Evolutionary conservation across 2,888 invertebrate species (phyloP).

Genomic region (Oligia fasciuncula): DNA sequence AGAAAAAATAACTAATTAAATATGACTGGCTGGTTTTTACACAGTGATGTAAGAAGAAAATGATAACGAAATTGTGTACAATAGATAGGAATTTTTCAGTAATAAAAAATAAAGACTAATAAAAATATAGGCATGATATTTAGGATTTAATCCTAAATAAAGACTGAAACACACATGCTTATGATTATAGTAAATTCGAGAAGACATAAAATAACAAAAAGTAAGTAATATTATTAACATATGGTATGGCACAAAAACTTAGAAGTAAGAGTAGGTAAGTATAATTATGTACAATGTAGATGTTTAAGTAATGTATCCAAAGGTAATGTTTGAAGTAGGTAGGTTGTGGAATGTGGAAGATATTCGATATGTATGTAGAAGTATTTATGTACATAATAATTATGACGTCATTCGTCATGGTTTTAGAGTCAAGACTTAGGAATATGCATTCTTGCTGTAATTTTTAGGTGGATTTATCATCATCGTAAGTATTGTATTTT

Average conservation of each 20-base stretch:
- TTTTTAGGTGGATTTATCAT: conserved; percentile 12
- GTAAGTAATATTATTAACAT: conserved; percentile 39
- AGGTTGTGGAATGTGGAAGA: conserved; percentile 40
- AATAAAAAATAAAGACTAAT: neutral
- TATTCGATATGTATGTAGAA: conserved; percentile 54
- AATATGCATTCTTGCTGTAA: conserved; percentile 30
- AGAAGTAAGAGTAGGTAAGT: conserved; percentile 42
- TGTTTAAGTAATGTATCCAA: conserved; percentile 55
- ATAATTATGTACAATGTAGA: conserved; percentile 54
- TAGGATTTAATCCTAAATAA: neutral
- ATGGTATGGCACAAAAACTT: conserved; percentile 57
- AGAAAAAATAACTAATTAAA: conserved; percentile 56
- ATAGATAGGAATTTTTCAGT: conserved; percentile 4
- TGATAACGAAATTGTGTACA: conserved; percentile 44
- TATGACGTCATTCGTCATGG: conserved; percentile 63
- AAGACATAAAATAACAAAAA: conserved; percentile 31
- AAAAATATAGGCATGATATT: neutral
- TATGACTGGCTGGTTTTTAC: neutral
- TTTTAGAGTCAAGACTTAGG: conserved; percentile 40
- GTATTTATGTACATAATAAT: conserved; percentile 48
- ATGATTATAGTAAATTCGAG: conserved; percentile 45
- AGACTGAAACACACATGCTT: conserved; percentile 50
- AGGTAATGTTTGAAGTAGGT: conserved; percentile 54
- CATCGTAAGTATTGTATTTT: too few relatives aligned
- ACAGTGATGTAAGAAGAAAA: conserved; percentile 34